Evolutionary conservation across 2,113 vertebrate genomes (phyloP).

Genomic region (Lampris incognitus): DNA sequence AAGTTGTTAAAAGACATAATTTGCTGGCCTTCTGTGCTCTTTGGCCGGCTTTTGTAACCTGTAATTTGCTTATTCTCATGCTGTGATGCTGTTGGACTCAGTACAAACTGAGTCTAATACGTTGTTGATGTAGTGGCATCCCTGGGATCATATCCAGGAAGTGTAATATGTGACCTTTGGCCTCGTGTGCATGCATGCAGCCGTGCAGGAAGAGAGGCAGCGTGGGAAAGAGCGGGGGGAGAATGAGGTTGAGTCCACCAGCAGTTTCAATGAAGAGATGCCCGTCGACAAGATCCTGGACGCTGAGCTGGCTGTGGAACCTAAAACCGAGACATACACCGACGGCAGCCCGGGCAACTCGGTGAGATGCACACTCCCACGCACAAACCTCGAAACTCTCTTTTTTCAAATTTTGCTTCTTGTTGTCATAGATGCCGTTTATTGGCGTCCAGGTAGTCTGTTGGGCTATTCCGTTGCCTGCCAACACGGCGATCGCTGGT

Average conservation of each 20-base stretch:
- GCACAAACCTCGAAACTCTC: neutral
- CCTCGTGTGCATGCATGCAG: conserved; percentile 69
- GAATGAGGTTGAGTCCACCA: conserved; percentile 87
- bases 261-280: conserved; percentile 90
- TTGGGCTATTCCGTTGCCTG: too few species aligned
- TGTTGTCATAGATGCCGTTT: too few species aligned
- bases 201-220: conserved; percentile 96
- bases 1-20: neutral
- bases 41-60: neutral
- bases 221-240: conserved; percentile 91
- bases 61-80: neutral
- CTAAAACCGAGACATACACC: conserved; percentile 89
- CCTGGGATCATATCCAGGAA: neutral
- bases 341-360: conserved; percentile 88
- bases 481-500: too few species aligned
- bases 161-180: neutral
- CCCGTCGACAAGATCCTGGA: conserved; percentile 96
- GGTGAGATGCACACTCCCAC: conserved; percentile 71
- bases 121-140: neutral
- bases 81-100: too few species aligned
- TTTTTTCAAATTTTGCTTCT: too few species aligned
- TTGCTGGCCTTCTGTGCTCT: neutral
- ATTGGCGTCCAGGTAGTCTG: too few species aligned
- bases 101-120: neutral
- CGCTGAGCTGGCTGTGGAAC: conserved; percentile 93